phyloP scores from a whole-genome alignment of 2,113 vertebrate species.

The Synchiropus splendidus region DNA sequence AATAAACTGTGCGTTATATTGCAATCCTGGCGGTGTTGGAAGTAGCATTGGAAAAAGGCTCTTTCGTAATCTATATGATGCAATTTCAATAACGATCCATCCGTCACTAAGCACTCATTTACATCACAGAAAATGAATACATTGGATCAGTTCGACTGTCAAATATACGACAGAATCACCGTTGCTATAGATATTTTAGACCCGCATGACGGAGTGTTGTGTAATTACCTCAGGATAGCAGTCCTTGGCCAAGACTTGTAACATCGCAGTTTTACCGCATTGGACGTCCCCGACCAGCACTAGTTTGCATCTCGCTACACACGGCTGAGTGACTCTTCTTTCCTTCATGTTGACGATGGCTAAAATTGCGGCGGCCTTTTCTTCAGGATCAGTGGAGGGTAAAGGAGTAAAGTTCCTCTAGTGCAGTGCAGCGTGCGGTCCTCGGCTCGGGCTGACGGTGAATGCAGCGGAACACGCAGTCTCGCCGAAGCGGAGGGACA shows the following conservation, averaged over 20 bases:
- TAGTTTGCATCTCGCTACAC: conserved; percentile 81
- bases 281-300: conserved; percentile 92
- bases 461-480: conserved; percentile 3
- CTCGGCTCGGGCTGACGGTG: neutral
- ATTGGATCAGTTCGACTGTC: no score
- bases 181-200: neutral
- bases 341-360: conserved; percentile 77
- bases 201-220: conserved; percentile 1
- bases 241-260: conserved; percentile 91
- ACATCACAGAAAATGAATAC: no score
- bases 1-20: no score
- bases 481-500: conserved; percentile 14
- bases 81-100: no score
- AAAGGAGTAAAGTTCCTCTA: conserved; percentile 8
- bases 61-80: no score
- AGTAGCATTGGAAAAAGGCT: no score
- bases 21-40: no score
- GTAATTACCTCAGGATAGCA: conserved; percentile 88
- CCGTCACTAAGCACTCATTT: no score
- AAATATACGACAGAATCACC: no score
- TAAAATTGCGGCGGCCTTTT: neutral
- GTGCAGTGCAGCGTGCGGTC: neutral
- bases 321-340: conserved; percentile 73
- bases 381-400: neutral
- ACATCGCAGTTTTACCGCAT: conserved; percentile 94